Evolutionary conservation across 2,113 vertebrate species (phyloP), one percentile per base, ranked within the genome.

Genomic region (Notarius quadriscutis): DNA sequence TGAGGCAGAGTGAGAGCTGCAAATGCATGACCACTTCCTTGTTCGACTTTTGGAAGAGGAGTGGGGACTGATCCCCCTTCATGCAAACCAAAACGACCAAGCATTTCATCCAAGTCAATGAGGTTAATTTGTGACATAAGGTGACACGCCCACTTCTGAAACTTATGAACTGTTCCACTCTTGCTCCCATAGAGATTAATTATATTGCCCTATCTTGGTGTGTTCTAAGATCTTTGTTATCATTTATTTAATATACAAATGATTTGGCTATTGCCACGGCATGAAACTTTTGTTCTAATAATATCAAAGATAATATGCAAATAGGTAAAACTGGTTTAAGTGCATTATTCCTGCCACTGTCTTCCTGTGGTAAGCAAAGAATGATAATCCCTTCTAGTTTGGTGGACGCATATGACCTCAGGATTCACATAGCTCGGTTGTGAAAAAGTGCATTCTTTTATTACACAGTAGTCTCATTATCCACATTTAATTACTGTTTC

Each of bases 401-500:
- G 55, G 5, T 60, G 25, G n/a, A 62, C 62, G 57, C 17, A 2
- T 58, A 85, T 55, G 18, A 8, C 18, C 20, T n/a, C n/a, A 72
- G 2, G 25, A 51, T 81, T n/a, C 78, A 71, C 20, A 58, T 82
- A 41, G 63, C 20, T 58, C 27, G 81, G 8, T n/a, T 80, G 18
- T 50, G 63, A 69, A 50, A 10, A 83, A 22, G 22, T 62, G 17
- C 0, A 51, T 83, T 67, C 15, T 67, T 82, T 30, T 77, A 65
- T 67, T 34, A 75, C 41, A 65, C 8, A 74, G 27, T 57, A 57
- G n/a, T 83, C 12, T 34, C 41, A 14, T 53, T 67, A 58, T 58
- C 57, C 63, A 9, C 22, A 87, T 88, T 80, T 75, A 88, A 81
- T 87, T 77, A 75, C 51, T 50, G 34, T 72, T 72, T 65, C 79